Conservation (phyloP, 2,888 invertebrate species). For the Morpho deidamia region DNA sequence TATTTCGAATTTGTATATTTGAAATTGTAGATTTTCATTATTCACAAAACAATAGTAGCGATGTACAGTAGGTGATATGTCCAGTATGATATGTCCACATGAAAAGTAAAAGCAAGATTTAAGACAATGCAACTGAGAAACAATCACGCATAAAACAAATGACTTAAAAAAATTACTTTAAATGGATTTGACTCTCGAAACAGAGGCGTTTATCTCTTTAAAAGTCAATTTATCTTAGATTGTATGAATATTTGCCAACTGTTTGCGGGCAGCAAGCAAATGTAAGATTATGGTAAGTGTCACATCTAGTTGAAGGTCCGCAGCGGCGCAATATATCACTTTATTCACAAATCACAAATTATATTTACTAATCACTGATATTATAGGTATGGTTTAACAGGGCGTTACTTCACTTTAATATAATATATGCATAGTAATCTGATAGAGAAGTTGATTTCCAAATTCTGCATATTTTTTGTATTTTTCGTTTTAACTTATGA, state of each 20-base stretch:
- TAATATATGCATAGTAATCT: no score
- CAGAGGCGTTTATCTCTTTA: conserved; percentile 7
- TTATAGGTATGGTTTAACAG: no score
- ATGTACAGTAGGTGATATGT: background rate
- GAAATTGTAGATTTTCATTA: no score
- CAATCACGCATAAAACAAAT: conserved; percentile 12
- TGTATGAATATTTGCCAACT: conserved; percentile 1
- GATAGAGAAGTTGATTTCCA: no score
- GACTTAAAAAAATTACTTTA: conserved; percentile 8
- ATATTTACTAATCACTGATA: no score
- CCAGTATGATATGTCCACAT: conserved; percentile 12
- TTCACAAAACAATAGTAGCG: no score
- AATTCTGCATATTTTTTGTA: no score
- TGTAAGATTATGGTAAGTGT: background rate
- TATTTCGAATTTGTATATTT: no score
- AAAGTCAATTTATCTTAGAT: conserved; percentile 11
- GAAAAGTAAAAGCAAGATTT: conserved; percentile 13
- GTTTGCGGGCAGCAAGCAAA: background rate
- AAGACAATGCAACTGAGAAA: conserved; percentile 17
- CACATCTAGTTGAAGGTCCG: background rate
- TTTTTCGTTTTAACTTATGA: no score
- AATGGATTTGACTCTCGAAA: conserved; percentile 13
- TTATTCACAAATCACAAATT: no score
- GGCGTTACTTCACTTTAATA: no score
- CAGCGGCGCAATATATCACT: no score